These are phyloP conservation scores for Euglossa dilemma DNA, from an alignment of 1,140 invertebrate genomes.

Conservation along the genomic window DNA sequence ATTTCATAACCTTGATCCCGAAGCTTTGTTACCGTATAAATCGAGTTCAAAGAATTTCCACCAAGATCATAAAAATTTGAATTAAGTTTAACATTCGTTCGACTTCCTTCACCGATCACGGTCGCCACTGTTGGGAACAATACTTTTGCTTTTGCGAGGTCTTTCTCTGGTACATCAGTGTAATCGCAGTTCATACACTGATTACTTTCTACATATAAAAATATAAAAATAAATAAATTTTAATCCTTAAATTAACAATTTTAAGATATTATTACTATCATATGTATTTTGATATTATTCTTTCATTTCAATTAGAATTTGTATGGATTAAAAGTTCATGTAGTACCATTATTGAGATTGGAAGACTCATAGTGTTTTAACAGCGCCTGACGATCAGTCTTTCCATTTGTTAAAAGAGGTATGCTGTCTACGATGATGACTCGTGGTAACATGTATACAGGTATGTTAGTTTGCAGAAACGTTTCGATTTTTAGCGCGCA, in stretches of 20 bases:
- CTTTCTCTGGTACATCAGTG: slow-evolving; percentile 83
- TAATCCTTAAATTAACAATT: background rate
- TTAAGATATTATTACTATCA: background rate
- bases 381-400: slow-evolving; percentile 90
- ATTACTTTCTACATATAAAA: slow-evolving; percentile 75
- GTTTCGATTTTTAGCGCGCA: slow-evolving; percentile 86
- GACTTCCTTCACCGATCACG: slow-evolving; percentile 85
- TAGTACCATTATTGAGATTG: slow-evolving; percentile 82
- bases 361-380: slow-evolving; percentile 88
- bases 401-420: slow-evolving; percentile 92
- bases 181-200: slow-evolving; percentile 84
- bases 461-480: slow-evolving; percentile 85
- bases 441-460: slow-evolving; percentile 90
- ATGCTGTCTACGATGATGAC: slow-evolving; percentile 88
- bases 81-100: slow-evolving; percentile 83
- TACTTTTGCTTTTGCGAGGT: slow-evolving; percentile 85
- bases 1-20: slow-evolving; percentile 90
- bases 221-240: background rate
- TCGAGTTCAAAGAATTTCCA: slow-evolving; percentile 93
- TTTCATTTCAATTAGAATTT: too few relatives aligned
- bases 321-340: background rate
- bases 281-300: too few relatives aligned
- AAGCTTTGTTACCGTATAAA: slow-evolving; percentile 90
- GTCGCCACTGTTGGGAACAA: slow-evolving; percentile 89
- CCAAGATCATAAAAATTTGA: slow-evolving; percentile 93